Percentiles rank a stretch among this genome's conserved stretches.
Conservation (phyloP, 2,113 vertebrate genomes). For the Galbula dea region DNA sequence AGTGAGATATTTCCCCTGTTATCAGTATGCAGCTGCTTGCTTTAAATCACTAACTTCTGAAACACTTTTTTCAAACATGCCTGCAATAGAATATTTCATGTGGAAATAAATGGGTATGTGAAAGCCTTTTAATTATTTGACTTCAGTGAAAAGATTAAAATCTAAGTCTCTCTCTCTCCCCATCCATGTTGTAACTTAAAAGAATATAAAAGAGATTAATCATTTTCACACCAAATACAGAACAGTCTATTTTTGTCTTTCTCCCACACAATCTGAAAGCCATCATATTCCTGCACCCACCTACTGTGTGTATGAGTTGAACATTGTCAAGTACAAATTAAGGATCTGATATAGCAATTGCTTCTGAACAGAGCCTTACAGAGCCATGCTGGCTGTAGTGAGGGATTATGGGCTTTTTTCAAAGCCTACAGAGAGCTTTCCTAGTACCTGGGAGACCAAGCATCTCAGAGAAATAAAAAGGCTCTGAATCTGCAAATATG, state of each 20-base stretch:
- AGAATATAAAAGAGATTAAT: conserved; percentile 1
- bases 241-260: background rate
- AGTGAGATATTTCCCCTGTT: background rate
- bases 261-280: background rate
- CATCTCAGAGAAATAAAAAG: background rate
- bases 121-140: conserved; percentile 55
- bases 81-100: conserved; percentile 43
- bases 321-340: conserved; percentile 15
- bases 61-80: background rate
- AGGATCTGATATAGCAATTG: background rate
- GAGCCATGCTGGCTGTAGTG: rapidly evolving
- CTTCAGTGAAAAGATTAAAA: conserved; percentile 37
- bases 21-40: conserved; percentile 34
- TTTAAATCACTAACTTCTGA: conserved; percentile 8
- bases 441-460: rapidly evolving
- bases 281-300: background rate
- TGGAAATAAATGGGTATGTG: conserved; percentile 36
- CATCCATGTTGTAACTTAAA: background rate
- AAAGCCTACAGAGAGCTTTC: background rate
- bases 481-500: background rate
- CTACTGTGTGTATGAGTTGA: background rate
- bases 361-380: rapidly evolving
- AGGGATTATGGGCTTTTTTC: background rate
- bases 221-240: background rate
- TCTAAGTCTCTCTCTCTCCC: background rate